Percentiles rank a stretch among this genome's conserved stretches.
phyloP scores from a whole-genome alignment of 1,140 invertebrate species.

The Psilanteris sp. region DNA sequence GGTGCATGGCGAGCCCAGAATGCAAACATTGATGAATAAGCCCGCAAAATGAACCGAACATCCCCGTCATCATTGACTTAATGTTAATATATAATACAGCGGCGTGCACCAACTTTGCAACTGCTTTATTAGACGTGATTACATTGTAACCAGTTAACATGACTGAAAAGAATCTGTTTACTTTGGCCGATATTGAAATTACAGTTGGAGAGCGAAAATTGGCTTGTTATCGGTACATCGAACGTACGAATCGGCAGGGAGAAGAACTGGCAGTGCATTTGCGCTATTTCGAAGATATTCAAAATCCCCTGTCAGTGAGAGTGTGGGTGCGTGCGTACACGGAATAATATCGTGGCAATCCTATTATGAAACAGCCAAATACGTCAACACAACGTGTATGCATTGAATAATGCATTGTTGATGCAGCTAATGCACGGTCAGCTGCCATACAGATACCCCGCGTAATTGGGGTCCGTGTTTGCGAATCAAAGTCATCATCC shows the following conservation, averaged over 20 bases:
- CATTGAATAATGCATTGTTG: conserved; percentile 80
- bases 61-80: conserved; percentile 29
- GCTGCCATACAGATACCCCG: conserved; percentile 71
- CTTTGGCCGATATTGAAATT: conserved; percentile 47
- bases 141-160: conserved; percentile 14
- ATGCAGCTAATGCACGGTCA: conserved; percentile 80
- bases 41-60: not conserved
- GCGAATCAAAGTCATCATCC: conserved; percentile 80
- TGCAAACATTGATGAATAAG: conserved; percentile 20
- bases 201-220: conserved; percentile 47
- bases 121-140: conserved; percentile 38
- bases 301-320: conserved; percentile 56
- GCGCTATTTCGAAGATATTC: conserved; percentile 54
- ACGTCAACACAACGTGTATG: conserved; percentile 75
- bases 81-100: conserved; percentile 24
- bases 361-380: conserved; percentile 77
- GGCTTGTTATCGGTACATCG: conserved; percentile 40
- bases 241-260: conserved; percentile 1
- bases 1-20: too few relatives aligned
- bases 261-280: conserved; percentile 40
- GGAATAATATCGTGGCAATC: conserved; percentile 77
- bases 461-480: conserved; percentile 79
- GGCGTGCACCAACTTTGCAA: conserved; percentile 7
- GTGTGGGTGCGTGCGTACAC: conserved; percentile 50
- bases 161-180: conserved; percentile 40